Percentiles rank a stretch among this genome's conserved stretches.
These are phyloP conservation scores for Scleropages formosus DNA, from an alignment of 2,797 vertebrate species.

Conservation along the genomic window DNA sequence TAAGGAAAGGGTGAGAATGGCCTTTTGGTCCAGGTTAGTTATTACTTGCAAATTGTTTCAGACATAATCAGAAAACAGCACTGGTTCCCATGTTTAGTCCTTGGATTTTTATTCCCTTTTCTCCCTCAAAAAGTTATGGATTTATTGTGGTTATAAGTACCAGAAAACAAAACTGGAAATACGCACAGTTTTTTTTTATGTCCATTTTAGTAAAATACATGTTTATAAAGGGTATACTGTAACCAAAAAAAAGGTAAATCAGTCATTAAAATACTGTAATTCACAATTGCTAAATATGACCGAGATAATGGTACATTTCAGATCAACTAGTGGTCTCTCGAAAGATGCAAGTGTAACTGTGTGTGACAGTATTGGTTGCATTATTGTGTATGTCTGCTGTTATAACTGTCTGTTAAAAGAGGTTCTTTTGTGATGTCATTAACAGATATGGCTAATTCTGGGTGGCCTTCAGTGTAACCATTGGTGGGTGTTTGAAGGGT, in stretches of 20 bases:
- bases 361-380: background rate
- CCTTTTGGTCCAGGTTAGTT: too few species aligned
- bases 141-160: too few species aligned
- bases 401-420: background rate
- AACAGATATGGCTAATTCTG: background rate
- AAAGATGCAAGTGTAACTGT: background rate
- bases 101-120: too few species aligned
- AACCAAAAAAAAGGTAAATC: background rate
- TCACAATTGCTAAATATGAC: slow-evolving; percentile 1
- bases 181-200: too few species aligned
- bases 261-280: background rate
- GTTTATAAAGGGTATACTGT: slow-evolving; percentile 1
- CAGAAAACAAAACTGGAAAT: too few species aligned
- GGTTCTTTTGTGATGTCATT: background rate
- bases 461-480: background rate
- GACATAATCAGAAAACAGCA: too few species aligned
- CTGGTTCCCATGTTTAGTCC: too few species aligned
- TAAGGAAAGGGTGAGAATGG: too few species aligned
- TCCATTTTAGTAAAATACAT: too few species aligned
- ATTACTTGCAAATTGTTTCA: too few species aligned
- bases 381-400: background rate
- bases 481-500: slow-evolving; percentile 9
- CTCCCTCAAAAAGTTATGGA: too few species aligned
- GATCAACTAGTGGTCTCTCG: slow-evolving; percentile 5
- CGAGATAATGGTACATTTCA: background rate